Evolutionary conservation across 2,888 invertebrate genomes (phyloP), one percentile per base, ranked within the genome.

Genomic region (Idaea dimidiata): DNA sequence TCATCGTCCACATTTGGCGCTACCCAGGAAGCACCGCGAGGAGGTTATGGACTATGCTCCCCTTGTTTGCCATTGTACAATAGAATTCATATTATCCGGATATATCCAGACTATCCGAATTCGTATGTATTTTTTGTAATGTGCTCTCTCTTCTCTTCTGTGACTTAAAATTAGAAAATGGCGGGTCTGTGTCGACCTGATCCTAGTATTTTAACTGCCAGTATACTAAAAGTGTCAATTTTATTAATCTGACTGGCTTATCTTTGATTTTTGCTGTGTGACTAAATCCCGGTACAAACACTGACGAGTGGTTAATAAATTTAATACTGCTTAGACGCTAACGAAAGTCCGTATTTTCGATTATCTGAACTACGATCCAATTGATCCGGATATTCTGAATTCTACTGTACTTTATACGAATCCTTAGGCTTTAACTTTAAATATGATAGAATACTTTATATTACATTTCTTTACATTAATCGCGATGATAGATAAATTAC

Each of bases 11-110:
- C 90, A 82, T 78, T 89, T 90, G 88, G 90, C 90, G 90, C 89
- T 83, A 91, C 91, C 90, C 90, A 89, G 91, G 91, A 90, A 88
- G 90, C 90, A 91, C 90, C 90, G 87, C 90, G 90, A 84, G 90
- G 90, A 91, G 90, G 90, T 88, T 84, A 90, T 91, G 90, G 90
- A 91, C 90, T 82, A 76, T 83, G 89, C 89, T 86, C 90, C 90
- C 90, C 90, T 90, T 85, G 77, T 43, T 43, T 43, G 43, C 43
- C 43, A 43, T 43, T 8, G 14, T 43, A 43, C 43, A 43, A 43
- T 43, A 43, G 43, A 43, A 43, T 43, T 10, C 43, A 14, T 7
- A 43, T 43, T 43, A 43, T 43, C 43, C 43, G 43, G 43, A 43
- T 14, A 43, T 43, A 43, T 43, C 24, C 24, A 1, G 43, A 14